Conservation (phyloP, 1,140 invertebrate genomes). For the Anastrepha ludens region DNA sequence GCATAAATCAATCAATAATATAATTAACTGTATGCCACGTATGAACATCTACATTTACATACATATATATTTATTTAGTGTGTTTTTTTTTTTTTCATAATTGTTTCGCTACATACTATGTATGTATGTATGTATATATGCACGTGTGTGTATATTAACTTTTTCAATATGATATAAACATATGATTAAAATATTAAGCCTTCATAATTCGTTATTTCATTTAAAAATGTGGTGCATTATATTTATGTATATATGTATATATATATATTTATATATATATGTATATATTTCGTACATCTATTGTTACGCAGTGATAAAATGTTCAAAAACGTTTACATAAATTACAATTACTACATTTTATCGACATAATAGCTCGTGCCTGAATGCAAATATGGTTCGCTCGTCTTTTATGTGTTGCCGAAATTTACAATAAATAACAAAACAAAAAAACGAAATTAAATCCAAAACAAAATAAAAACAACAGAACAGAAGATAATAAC, state of each 20-base stretch:
- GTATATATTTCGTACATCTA: not conserved
- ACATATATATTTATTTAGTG: conserved; percentile 20
- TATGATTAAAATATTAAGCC: conserved; percentile 60
- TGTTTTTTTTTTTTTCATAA: not conserved
- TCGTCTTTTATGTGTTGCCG: not conserved
- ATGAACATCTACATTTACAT: conserved; percentile 34
- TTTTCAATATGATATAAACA: conserved; percentile 59
- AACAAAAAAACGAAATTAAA: not conserved
- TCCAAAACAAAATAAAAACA: not conserved
- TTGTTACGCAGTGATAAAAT: conserved; percentile 45
- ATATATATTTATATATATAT: conserved; percentile 55
- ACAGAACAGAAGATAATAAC: not conserved
- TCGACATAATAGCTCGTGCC: conserved; percentile 34
- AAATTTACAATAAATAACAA: not conserved
- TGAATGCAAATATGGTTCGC: conserved; percentile 25
- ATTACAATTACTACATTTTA: conserved; percentile 45
- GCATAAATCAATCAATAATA: conserved; percentile 40
- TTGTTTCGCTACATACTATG: not conserved
- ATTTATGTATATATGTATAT: conserved; percentile 56
- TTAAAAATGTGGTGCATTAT: conserved; percentile 55
- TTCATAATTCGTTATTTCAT: conserved; percentile 54
- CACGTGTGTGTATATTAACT: conserved; percentile 48
- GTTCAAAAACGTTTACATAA: conserved; percentile 41
- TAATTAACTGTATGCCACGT: conserved; percentile 1
- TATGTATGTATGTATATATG: conserved; percentile 57